Percentiles rank a stretch among this genome's conserved stretches.
These are phyloP conservation scores for Cryptocephalus moraei DNA, from an alignment of 2,888 invertebrate genomes.

Conservation along the genomic window DNA sequence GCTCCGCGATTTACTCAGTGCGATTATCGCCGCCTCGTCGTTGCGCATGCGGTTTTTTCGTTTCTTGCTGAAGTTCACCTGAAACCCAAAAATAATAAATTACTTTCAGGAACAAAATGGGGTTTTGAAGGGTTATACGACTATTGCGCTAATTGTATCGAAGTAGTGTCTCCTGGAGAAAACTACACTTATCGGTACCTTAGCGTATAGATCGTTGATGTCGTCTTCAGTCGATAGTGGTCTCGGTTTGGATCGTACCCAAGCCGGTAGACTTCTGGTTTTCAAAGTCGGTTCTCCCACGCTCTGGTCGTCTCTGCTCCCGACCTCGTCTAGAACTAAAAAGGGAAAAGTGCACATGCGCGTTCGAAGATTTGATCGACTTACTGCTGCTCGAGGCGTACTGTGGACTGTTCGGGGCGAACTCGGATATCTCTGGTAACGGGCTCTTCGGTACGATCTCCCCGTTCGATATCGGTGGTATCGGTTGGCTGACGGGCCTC, in stretches of 20 bases:
- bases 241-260: slow-evolving; percentile 58
- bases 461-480: slow-evolving; percentile 28
- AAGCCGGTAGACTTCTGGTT: slow-evolving; percentile 62
- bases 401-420: slow-evolving; percentile 42
- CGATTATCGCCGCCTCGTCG: slow-evolving; percentile 72
- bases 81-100: slow-evolving; percentile 22
- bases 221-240: slow-evolving; percentile 61
- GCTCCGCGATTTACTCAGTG: slow-evolving; percentile 64
- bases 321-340: slow-evolving; percentile 53
- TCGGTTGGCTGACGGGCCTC: slow-evolving; percentile 39
- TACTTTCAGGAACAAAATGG: not conserved
- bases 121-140: not conserved
- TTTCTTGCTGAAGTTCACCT: slow-evolving; percentile 70
- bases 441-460: slow-evolving; percentile 32
- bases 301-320: slow-evolving; percentile 38
- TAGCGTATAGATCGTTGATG: slow-evolving; percentile 58
- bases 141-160: too few relatives aligned
- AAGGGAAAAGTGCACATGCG: not conserved
- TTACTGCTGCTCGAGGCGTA: slow-evolving; percentile 59
- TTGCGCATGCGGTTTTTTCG: slow-evolving; percentile 72
- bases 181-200: slow-evolving; percentile 47
- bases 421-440: slow-evolving; percentile 44
- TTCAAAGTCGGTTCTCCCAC: slow-evolving; percentile 40
- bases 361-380: slow-evolving; percentile 22
- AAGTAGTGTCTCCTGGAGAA: too few relatives aligned